Evolutionary conservation across 2,888 invertebrate species (phyloP), one percentile per base, ranked within the genome.

Genomic region (Drosophila trichaetosa): DNA sequence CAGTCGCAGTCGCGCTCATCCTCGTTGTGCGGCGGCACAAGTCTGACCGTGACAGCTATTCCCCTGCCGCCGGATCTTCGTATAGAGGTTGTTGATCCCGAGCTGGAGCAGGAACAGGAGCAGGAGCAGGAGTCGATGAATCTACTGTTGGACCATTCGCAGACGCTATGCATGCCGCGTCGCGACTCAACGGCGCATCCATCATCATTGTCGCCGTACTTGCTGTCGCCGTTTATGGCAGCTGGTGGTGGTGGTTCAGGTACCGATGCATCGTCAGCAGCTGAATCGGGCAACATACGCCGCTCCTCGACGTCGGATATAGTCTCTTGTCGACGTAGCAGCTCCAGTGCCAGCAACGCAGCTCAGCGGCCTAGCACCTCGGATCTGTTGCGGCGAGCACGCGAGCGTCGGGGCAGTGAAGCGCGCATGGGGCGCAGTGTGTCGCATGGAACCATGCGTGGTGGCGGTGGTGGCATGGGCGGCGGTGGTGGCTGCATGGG

Each of bases 241-340:
- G 51, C 31, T 1, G 69, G 59, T 29, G 60, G 59, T 29, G 60
- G 48, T 29, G 56, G 46, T 10, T 8, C 46, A 8, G 59, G 29
- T 31, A 64, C 36, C 53, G 73, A 38, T 42, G 46, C 58, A n/a
- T 52, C 24, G 3, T 18, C 51, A 1, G 7, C 16, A 4, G 34
- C 56, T 83, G 31, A 78, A 24, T 87, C 89, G 11, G 86, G 87
- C 40, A 91, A 91, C 64, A 91, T 93, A 16, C 87, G 93, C 16
- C 92, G 93, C 59, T 93, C 93, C 36, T 93, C 93, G 13, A 93
- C 93, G 18, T 93, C 93, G 56, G 93, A 93, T 58, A 93, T 93
- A 48, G 90, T 91, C 69, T 80, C 82, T 54, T 90, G 92, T 65
- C 91, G 90, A 36, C 88, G 91, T 7, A 89, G 92, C 58, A 88